These are phyloP conservation scores for Lindbergichthys nudifrons DNA, from an alignment of 2,797 vertebrate genomes.

Conservation along the genomic window DNA sequence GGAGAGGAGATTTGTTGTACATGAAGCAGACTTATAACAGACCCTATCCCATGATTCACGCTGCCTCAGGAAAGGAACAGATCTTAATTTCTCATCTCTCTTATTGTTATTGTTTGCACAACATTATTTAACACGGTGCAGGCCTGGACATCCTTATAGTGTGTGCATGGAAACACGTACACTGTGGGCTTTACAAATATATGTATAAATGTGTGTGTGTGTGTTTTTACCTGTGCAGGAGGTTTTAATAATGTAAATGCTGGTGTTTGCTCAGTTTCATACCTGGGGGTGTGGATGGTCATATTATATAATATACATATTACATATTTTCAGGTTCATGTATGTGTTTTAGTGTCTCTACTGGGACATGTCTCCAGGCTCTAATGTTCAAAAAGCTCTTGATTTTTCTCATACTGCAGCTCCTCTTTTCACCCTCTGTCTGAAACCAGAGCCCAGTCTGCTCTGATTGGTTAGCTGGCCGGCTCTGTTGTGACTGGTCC, in stretches of 20 bases:
- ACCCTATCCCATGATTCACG: constrained; percentile 27
- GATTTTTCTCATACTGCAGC: too few relatives aligned
- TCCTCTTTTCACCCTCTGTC: too few relatives aligned
- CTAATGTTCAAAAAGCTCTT: too few relatives aligned
- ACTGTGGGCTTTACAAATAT: not conserved
- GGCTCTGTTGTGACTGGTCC: too few relatives aligned
- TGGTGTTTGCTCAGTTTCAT: constrained; percentile 36
- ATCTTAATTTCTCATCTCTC: constrained; percentile 38
- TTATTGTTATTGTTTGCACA: constrained; percentile 65
- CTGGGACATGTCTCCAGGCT: too few relatives aligned
- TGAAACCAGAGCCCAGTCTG: too few relatives aligned
- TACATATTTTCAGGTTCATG: too few relatives aligned
- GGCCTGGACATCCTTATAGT: constrained; percentile 25
- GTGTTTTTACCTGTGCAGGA: not conserved
- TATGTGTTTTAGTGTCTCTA: too few relatives aligned
- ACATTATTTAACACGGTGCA: constrained; percentile 49
- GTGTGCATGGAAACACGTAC: constrained; percentile 9
- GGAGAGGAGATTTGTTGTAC: constrained; percentile 18
- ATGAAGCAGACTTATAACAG: constrained; percentile 24
- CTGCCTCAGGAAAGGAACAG: constrained; percentile 37
- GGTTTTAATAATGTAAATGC: constrained; percentile 19
- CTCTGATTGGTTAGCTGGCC: too few relatives aligned
- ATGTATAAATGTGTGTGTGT: not conserved
- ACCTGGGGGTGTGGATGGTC: not conserved
- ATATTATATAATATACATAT: too few relatives aligned